Evolutionary conservation across 2,888 invertebrate genomes (phyloP).

Genomic region (Rhopalosiphum nymphaeae): DNA sequence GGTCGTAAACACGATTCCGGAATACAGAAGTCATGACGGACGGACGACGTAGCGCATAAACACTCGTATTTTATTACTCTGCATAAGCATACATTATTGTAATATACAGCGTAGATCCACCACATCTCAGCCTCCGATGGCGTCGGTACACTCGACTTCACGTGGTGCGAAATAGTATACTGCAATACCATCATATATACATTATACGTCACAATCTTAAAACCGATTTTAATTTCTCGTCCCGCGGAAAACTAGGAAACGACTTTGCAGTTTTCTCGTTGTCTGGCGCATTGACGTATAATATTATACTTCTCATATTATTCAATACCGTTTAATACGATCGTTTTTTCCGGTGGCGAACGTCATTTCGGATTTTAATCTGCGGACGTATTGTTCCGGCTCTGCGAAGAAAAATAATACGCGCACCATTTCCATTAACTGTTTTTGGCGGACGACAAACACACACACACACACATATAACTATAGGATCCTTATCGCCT

Average conservation of each 20-base stretch:
- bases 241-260: background rate
- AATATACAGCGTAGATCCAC: background rate
- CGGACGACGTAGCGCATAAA: conserved; percentile 15
- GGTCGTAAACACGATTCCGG: conserved; percentile 26
- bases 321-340: background rate
- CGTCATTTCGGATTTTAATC: conserved; percentile 48
- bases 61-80: conserved; percentile 17
- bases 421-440: conserved; percentile 13
- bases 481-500: conserved; percentile 42
- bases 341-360: background rate
- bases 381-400: background rate
- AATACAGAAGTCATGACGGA: conserved; percentile 16
- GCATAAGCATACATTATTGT: background rate
- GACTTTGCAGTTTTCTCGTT: background rate
- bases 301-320: background rate
- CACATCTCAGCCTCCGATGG: background rate
- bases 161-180: background rate
- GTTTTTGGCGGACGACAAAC: conserved; percentile 19
- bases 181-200: background rate
- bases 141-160: background rate
- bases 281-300: background rate
- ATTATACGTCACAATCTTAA: background rate
- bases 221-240: background rate
- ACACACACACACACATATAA: background rate
- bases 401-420: conserved; percentile 25